Percentiles rank a stretch among this genome's conserved stretches.
Evolutionary conservation across 2,113 vertebrate genomes (phyloP).

Genomic region (Pipa parva): DNA sequence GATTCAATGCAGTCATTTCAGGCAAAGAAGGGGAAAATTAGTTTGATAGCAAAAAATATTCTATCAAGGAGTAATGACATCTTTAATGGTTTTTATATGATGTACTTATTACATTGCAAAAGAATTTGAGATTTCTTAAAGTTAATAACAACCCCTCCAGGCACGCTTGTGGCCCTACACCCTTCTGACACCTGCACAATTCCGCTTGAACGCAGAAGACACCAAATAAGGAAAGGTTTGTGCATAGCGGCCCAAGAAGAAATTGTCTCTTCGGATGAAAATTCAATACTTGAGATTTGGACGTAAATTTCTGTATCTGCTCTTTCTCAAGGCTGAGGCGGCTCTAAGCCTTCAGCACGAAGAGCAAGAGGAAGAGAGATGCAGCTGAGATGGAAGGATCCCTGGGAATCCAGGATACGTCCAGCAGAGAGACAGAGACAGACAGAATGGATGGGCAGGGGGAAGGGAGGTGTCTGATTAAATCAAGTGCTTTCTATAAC

Average conservation of each 20-base stretch:
- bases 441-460: constrained; percentile 20
- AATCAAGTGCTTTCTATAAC: constrained; percentile 9
- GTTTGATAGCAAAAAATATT: not conserved
- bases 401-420: constrained; percentile 40
- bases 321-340: constrained; percentile 64
- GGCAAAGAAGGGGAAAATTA: not conserved
- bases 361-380: constrained; percentile 27
- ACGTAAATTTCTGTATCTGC: constrained; percentile 72
- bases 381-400: constrained; percentile 34
- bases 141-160: constrained; percentile 23
- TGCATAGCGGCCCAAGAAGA: constrained; percentile 58
- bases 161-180: constrained; percentile 24
- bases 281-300: constrained; percentile 72
- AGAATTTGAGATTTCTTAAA: not conserved
- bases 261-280: constrained; percentile 70
- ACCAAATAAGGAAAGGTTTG: constrained; percentile 79
- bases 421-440: constrained; percentile 30
- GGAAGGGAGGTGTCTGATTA: constrained; percentile 12
- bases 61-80: not conserved
- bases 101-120: not conserved
- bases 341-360: constrained; percentile 30
- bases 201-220: constrained; percentile 59
- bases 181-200: constrained; percentile 55
- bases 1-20: not conserved
- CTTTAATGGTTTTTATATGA: not conserved